A percentile compares a stretch with the other conserved stretches of the same genome.
These are phyloP conservation scores for Eueides isabella DNA, from an alignment of 1,140 invertebrate genomes.

Conservation along the genomic window DNA sequence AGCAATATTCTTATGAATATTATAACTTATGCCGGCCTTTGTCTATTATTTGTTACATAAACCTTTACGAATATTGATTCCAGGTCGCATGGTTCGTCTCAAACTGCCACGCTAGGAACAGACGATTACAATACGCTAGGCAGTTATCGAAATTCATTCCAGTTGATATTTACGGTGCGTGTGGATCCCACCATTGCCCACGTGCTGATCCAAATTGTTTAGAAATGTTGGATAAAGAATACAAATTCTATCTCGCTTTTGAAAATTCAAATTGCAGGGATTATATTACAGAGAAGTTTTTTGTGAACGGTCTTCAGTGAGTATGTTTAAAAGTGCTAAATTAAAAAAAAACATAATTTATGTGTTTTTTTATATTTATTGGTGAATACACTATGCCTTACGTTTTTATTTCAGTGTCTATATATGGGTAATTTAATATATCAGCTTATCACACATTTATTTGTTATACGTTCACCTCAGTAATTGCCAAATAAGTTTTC, in stretches of 20 bases:
- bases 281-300: conserved; percentile 99
- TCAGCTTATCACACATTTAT: too few species aligned
- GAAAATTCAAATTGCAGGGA: conserved; percentile 98
- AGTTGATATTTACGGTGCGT: conserved; percentile 97
- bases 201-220: conserved; percentile 93
- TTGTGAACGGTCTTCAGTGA: conserved; percentile 94
- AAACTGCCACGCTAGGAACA: conserved; percentile 95
- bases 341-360: too few species aligned
- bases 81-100: conserved; percentile 98
- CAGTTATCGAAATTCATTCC: conserved; percentile 93
- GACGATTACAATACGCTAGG: conserved; percentile 92
- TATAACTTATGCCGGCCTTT: not conserved
- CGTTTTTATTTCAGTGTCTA: too few species aligned
- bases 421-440: too few species aligned
- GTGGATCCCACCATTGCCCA: conserved; percentile 92
- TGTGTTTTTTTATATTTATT: too few species aligned
- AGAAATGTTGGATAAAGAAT: conserved; percentile 95
- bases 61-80: not conserved
- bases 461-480: too few species aligned
- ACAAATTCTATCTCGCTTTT: conserved; percentile 99
- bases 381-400: too few species aligned
- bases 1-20: not conserved
- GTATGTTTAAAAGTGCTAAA: conserved; percentile 53
- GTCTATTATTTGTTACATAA: not conserved
- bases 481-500: too few species aligned